Percentiles rank a stretch among this genome's conserved stretches.
Conservation (phyloP, 2,888 invertebrate species). For the Branchellion lobata region DNA sequence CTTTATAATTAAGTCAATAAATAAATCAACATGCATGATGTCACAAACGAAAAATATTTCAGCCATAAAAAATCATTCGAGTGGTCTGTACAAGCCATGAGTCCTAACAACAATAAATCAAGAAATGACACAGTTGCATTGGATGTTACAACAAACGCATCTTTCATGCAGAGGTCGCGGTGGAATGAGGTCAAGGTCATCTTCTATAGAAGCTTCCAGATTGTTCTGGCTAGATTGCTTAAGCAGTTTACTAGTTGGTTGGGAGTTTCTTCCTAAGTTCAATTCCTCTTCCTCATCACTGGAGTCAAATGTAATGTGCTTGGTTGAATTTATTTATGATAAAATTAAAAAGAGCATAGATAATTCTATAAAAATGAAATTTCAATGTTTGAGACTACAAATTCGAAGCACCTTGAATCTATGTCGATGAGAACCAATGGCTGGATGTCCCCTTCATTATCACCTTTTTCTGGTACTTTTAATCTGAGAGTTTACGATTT, state of each 20-base stretch:
- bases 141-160: conserved; percentile 62
- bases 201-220: conserved; percentile 56
- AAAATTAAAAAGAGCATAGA: background rate
- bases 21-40: no score
- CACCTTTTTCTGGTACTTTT: background rate
- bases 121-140: conserved; percentile 53
- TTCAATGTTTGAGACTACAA: no score
- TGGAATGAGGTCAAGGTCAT: conserved; percentile 65
- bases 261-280: background rate
- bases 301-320: background rate
- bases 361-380: background rate
- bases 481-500: background rate
- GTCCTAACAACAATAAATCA: no score
- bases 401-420: conserved; percentile 53
- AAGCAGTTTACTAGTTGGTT: conserved; percentile 54
- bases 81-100: no score
- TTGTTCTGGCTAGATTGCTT: background rate
- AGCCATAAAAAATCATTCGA: no score
- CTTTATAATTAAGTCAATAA: no score
- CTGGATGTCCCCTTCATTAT: conserved; percentile 48
- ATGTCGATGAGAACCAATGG: conserved; percentile 52
- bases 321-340: background rate
- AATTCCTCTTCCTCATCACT: background rate
- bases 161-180: conserved; percentile 63
- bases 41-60: no score